Evolutionary conservation across 2,113 vertebrate species (phyloP), one percentile per base, ranked within the genome.

Genomic region (Coturnix japonica): DNA sequence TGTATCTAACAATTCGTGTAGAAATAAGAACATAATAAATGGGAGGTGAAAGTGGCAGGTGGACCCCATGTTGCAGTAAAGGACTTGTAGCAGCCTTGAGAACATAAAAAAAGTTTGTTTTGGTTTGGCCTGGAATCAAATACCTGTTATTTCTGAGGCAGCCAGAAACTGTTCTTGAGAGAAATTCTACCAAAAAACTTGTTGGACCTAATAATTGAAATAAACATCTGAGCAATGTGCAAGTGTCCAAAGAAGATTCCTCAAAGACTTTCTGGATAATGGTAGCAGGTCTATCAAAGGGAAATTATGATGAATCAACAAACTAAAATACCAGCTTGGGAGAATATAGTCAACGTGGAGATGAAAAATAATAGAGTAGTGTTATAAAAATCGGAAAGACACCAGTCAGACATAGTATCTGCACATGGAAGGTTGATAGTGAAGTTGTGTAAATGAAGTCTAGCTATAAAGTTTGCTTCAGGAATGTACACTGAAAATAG

Each of bases 261-360:
- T 80, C 28, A 19, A 64, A 13, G 44, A 13, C 15, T 61, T 79
- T 56, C 19, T 63, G 19, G 22, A 6, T 13, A 59, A 39, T 0
- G 2, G 20, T 17, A 15, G 14, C 1, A 3, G 9, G 18, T 51
- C 35, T 61, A 8, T 17, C 35, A 35, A 33, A 13, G 23, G 31
- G 13, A 7, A 28, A n/a, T 57, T 47, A 9, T 16, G 61, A 44
- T 12, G 15, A 23, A 43, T 31, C n/a, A 65, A 20, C 11, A 73
- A 61, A 22, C 6, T 31, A 49, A 13, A 49, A 20, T 6, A 41
- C 4, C 25, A 51, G 6, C 39, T 11, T 69, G 31, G 16, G 41
- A 76, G 25, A 71, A 18, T 4, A 1, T 0, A 2, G 23, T 13
- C 0, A 0, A 11, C 5, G 3, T 59, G 20, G 17, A 35, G 26